Percentiles rank a stretch among this genome's conserved stretches.
Evolutionary conservation across 1,140 invertebrate genomes (phyloP).

Genomic region (Drosophila neocordata): DNA sequence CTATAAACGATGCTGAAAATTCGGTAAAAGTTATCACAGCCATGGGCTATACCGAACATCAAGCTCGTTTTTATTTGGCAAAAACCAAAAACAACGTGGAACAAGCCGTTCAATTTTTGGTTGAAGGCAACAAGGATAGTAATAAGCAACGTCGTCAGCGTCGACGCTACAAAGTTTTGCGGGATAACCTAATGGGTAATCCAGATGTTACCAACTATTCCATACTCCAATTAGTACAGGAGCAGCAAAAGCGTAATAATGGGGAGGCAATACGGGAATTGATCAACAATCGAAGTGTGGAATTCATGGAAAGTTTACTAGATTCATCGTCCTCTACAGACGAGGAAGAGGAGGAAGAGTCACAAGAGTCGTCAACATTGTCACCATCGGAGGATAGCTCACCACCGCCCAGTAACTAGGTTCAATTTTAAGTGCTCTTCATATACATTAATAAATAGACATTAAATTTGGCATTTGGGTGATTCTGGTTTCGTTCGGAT

Average conservation of each 20-base stretch:
- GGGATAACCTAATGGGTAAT: conserved; percentile 39
- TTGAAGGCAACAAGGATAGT: conserved; percentile 38
- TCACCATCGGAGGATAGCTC: background rate
- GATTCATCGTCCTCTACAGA: background rate
- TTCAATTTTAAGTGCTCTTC: conserved; percentile 1
- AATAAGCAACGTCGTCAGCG: conserved; percentile 22
- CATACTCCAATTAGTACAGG: conserved; percentile 37
- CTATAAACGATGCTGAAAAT: conserved; percentile 17
- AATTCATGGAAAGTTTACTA: conserved; percentile 38
- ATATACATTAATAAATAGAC: conserved; percentile 20
- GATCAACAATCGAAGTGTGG: conserved; percentile 18
- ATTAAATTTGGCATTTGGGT: conserved; percentile 7
- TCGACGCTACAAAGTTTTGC: conserved; percentile 27
- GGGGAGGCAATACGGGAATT: conserved; percentile 21
- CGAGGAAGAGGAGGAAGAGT: conserved; percentile 8
- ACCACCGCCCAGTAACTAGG: conserved; percentile 2
- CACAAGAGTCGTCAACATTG: background rate
- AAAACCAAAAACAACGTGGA: conserved; percentile 60
- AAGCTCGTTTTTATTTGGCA: conserved; percentile 44
- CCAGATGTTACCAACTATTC: conserved; percentile 34
- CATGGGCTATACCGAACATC: conserved; percentile 64
- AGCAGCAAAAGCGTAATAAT: background rate
- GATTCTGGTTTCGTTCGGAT: background rate
- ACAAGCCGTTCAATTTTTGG: conserved; percentile 57
- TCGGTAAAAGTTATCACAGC: conserved; percentile 40